phyloP scores from a whole-genome alignment of 2,888 invertebrate species.

The Panzeria rudis region DNA sequence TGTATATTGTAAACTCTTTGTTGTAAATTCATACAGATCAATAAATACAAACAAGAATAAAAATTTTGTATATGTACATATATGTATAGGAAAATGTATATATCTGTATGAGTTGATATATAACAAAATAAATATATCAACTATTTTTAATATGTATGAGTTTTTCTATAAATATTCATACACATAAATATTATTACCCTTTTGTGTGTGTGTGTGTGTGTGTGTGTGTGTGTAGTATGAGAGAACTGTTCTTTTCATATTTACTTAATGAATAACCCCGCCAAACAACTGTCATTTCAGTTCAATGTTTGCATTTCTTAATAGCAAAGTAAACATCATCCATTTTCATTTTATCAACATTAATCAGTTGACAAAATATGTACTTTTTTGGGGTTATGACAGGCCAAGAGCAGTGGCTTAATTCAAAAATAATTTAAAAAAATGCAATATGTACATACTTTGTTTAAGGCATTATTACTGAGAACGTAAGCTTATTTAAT shows the following conservation, averaged over 20 bases:
- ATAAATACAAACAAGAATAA: background rate
- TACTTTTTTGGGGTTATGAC: background rate
- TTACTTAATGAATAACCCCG: slow-evolving; percentile 55
- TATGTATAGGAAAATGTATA: background rate
- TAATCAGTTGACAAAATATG: background rate
- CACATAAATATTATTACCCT: background rate
- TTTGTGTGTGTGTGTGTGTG: background rate
- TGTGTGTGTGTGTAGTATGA: background rate
- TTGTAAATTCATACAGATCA: background rate
- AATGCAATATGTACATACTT: no score
- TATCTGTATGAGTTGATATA: background rate
- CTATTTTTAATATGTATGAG: slow-evolving; percentile 11
- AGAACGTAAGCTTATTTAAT: no score
- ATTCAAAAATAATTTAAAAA: background rate
- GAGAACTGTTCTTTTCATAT: slow-evolving; percentile 15
- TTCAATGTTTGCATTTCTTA: slow-evolving; percentile 55
- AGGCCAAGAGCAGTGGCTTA: background rate
- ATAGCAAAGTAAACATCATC: slow-evolving; percentile 55
- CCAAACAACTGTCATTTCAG: slow-evolving; percentile 60
- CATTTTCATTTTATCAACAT: slow-evolving; percentile 35
- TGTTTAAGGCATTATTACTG: no score
- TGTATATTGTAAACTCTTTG: background rate
- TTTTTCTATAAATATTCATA: background rate
- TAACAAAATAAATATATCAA: background rate
- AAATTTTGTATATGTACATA: no score